Percentiles rank a stretch among this genome's conserved stretches.
Evolutionary conservation across 37 sponge, comb jelly and placozoan genomes (phyloP).

Genomic region (Aplysina aerophoba): DNA sequence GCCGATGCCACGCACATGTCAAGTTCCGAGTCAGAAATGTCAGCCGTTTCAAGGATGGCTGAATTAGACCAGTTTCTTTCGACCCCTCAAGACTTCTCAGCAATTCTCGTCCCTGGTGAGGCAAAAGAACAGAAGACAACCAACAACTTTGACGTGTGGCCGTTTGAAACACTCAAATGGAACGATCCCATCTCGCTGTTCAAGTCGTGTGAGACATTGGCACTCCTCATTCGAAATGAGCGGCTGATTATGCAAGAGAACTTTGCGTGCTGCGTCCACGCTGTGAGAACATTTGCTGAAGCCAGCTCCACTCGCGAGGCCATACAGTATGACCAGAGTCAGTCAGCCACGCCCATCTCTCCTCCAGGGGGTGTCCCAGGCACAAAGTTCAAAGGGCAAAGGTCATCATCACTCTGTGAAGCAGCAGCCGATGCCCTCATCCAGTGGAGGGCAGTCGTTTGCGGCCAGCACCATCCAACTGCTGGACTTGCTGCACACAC

Average conservation of each 20-base stretch:
- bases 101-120: not conserved
- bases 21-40: too few relatives aligned
- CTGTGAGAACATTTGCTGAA: conserved; percentile 65
- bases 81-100: not conserved
- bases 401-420: not conserved
- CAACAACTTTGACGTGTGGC: conserved; percentile 19
- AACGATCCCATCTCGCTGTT: conserved; percentile 41
- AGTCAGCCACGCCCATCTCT: not conserved
- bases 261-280: conserved; percentile 63
- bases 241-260: conserved; percentile 41
- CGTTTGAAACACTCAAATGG: not conserved
- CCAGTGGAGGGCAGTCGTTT: conserved; percentile 31
- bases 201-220: conserved; percentile 52
- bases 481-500: conserved; percentile 82
- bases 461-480: conserved; percentile 54
- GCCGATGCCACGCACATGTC: too few relatives aligned
- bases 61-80: too few relatives aligned
- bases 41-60: too few relatives aligned
- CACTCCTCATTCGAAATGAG: conserved; percentile 41
- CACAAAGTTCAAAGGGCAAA: not conserved
- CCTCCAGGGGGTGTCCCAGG: not conserved
- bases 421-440: not conserved
- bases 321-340: conserved; percentile 39
- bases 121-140: not conserved
- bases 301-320: conserved; percentile 29